These are phyloP conservation scores for Liodrosophila aerea DNA, from an alignment of 2,888 invertebrate genomes.

Conservation along the genomic window DNA sequence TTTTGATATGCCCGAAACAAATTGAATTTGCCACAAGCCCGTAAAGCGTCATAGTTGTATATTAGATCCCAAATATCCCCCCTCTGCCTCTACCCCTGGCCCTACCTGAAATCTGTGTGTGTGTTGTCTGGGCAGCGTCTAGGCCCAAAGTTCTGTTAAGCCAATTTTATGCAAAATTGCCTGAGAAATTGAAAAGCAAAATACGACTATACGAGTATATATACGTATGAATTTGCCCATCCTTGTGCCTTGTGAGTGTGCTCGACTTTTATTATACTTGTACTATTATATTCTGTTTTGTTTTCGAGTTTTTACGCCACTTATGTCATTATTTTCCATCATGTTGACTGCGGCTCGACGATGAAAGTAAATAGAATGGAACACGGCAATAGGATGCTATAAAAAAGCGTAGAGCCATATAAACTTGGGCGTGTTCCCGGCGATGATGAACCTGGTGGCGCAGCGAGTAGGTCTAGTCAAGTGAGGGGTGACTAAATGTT, in stretches of 20 bases:
- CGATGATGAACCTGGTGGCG: slow-evolving; percentile 16
- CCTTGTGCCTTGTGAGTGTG: slow-evolving; percentile 7
- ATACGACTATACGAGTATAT: slow-evolving; percentile 30
- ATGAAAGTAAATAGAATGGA: slow-evolving; percentile 54
- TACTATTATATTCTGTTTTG: slow-evolving; percentile 39
- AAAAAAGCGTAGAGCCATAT: slow-evolving; percentile 35
- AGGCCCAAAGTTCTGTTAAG: slow-evolving; percentile 42
- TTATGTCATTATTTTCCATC: slow-evolving; percentile 63
- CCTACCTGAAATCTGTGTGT: background rate
- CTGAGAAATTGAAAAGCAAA: slow-evolving; percentile 75
- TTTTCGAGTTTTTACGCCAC: slow-evolving; percentile 56
- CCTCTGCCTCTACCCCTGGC: background rate
- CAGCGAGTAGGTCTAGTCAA: slow-evolving; percentile 7
- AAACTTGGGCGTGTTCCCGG: slow-evolving; percentile 45
- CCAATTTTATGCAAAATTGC: slow-evolving; percentile 72
- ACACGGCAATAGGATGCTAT: slow-evolving; percentile 41
- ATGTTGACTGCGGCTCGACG: slow-evolving; percentile 43
- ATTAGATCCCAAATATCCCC: background rate
- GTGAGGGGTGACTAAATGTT: no score
- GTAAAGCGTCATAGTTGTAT: slow-evolving; percentile 50
- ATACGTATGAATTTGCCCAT: background rate
- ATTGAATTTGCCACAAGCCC: slow-evolving; percentile 67
- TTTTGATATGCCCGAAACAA: slow-evolving; percentile 74
- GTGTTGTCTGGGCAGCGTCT: slow-evolving; percentile 53
- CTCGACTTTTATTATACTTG: slow-evolving; percentile 1